Evolutionary conservation across 2,888 invertebrate genomes (phyloP).

Genomic region (Exocentrus adspersus): DNA sequence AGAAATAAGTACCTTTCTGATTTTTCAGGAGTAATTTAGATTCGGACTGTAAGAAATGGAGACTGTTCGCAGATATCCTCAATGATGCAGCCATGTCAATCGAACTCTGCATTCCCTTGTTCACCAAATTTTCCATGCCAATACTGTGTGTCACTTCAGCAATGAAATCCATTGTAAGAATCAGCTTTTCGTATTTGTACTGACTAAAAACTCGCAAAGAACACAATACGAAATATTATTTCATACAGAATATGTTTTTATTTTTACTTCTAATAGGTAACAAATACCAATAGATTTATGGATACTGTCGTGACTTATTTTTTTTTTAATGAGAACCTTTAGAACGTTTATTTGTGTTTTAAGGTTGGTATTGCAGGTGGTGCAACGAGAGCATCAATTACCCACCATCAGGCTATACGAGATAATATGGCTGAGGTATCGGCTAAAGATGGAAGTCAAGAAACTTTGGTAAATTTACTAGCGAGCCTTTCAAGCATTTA

Average conservation of each 20-base stretch:
- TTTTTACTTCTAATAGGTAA: no score
- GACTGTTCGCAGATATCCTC: conserved; percentile 90
- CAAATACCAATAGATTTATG: no score
- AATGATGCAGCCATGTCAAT: conserved; percentile 92
- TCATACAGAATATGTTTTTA: no score
- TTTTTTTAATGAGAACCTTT: no score
- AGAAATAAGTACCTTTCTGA: background rate
- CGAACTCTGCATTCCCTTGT: conserved; percentile 81
- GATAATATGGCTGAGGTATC: conserved; percentile 94
- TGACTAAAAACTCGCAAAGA: background rate
- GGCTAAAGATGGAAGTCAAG: conserved; percentile 97
- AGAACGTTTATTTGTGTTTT: conserved; percentile 28
- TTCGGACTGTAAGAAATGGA: conserved; percentile 94
- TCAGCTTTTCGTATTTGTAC: background rate
- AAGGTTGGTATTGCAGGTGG: conserved; percentile 75
- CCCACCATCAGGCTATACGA: conserved; percentile 90
- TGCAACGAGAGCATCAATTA: conserved; percentile 91
- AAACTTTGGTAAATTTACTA: conserved; percentile 92
- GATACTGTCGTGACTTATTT: no score
- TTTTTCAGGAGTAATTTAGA: conserved; percentile 75
- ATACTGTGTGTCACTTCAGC: conserved; percentile 79
- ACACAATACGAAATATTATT: background rate
- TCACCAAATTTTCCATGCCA: conserved; percentile 69
- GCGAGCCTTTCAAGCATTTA: conserved; percentile 84
- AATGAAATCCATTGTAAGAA: conserved; percentile 86